A percentile compares a stretch with the other conserved stretches of the same genome.
Evolutionary conservation across 2,113 vertebrate genomes (phyloP).

Genomic region (Otocyon megalotis): DNA sequence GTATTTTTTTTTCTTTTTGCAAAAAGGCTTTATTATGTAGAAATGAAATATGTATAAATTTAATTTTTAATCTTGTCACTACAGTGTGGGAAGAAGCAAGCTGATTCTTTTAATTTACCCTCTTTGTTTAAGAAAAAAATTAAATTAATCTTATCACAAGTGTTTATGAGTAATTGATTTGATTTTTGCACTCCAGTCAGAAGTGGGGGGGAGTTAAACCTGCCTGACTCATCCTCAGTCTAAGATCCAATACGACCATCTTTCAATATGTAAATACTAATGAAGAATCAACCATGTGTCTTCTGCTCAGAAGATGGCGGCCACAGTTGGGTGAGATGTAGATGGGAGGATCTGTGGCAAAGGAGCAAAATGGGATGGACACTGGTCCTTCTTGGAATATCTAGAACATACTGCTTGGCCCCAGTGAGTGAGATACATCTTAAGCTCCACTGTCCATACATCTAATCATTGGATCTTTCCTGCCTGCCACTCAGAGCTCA

Average conservation of each 20-base stretch:
- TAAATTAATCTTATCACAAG: conserved; percentile 89
- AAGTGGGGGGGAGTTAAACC: conserved; percentile 82
- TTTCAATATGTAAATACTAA: conserved; percentile 48
- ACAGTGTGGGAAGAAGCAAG: conserved; percentile 88
- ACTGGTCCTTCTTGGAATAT: rapidly evolving
- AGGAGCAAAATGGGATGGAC: rapidly evolving
- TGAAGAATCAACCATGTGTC: background rate
- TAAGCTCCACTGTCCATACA: rapidly evolving
- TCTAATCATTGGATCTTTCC: rapidly evolving
- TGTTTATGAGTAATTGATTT: conserved; percentile 90
- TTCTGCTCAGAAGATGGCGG: conserved; percentile 27
- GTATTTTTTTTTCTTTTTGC: conserved; percentile 88
- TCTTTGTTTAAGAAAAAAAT: conserved; percentile 89
- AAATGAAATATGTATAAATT: conserved; percentile 93
- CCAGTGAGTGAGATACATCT: too few species aligned
- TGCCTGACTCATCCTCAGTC: conserved; percentile 29
- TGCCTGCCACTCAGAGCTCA: background rate
- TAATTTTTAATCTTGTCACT: conserved; percentile 93
- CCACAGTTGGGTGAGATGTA: conserved; percentile 24
- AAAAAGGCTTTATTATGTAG: conserved; percentile 92
- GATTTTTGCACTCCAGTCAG: conserved; percentile 81
- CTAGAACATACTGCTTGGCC: rapidly evolving
- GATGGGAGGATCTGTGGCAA: rapidly evolving
- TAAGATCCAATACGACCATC: background rate
- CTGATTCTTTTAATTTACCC: conserved; percentile 91